Conservation (phyloP, 2,797 vertebrate species). For the Molossus molossus region DNA sequence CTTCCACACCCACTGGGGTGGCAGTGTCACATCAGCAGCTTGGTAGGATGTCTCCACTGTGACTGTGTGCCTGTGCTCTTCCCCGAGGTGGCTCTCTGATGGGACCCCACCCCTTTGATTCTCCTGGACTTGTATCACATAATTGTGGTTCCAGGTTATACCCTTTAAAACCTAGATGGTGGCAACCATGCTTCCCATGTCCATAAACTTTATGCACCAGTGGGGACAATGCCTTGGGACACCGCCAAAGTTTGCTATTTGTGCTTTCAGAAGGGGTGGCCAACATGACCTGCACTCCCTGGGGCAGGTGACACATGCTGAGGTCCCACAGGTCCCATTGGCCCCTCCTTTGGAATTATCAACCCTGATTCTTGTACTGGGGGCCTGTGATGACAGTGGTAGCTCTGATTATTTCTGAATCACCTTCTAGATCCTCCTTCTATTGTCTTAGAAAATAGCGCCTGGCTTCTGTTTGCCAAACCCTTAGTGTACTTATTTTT, state of each 20-base stretch:
- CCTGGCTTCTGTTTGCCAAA: not conserved
- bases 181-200: not conserved
- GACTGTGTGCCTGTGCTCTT: not conserved
- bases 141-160: not conserved
- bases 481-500: not conserved
- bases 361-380: too few species aligned
- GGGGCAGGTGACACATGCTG: too few species aligned
- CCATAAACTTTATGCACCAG: not conserved
- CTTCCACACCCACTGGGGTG: not conserved
- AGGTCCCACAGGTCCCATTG: not conserved
- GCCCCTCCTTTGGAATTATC: not conserved
- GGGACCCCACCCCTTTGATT: not conserved
- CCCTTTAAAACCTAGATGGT: not conserved
- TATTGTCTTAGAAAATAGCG: not conserved
- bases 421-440: not conserved
- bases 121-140: not conserved
- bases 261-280: not conserved
- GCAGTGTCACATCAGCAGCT: not conserved
- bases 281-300: not conserved
- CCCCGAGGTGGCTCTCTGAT: not conserved
- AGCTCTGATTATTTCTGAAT: not conserved
- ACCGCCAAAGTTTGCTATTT: not conserved
- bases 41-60: not conserved
- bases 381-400: not conserved
- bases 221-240: not conserved